Evolutionary conservation across 2,113 vertebrate species (phyloP), one percentile per base, ranked within the genome.

Genomic region (Poeciliopsis occidentalis): DNA sequence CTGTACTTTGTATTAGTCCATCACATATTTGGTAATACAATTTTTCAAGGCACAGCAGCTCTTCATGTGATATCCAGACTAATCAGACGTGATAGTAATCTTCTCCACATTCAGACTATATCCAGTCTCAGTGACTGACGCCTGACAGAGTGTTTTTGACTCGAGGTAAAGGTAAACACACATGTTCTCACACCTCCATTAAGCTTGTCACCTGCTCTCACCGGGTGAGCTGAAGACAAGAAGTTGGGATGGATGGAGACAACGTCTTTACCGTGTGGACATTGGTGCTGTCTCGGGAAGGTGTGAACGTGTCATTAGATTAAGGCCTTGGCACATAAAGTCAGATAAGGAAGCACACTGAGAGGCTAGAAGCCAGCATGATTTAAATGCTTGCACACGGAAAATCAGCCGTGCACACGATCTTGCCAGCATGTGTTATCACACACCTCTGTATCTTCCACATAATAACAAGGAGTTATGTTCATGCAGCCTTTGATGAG

Each of bases 271-370:
- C 76, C 67, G 47, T 85, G 86, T 82, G 81, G 86, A 84, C 81
- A 47, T 64, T 60, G 83, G 71, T 61, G 51, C 78, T 82, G 87
- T 83, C 85, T 80, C 12, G 8, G 5, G 30, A 83, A 84, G 85
- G 83, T 86, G 86, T 82, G 89, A 88, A 91, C 72, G 22, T 83
- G 84, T 81, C 79, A 70, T 72, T 79, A 30, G 11, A 68, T 41
- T 65, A 69, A 67, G 69, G 71, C 64, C 66, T 61, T 51, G 30
- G 32, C 64, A 76, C 30, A 64, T 37, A 73, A 51, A 30, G 5
- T 62, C 32, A 84, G n/a, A 64, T 11, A n/a, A 15, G 32, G 31
- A 73, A 15, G 61, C 1, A 30, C 39, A 29, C 44, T 67, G 12
- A 17, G 62, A 65, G 0, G 1, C 8, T 29, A 70, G 62, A 15